These are phyloP conservation scores for Rosalia funebris DNA, from an alignment of 2,888 invertebrate species.

Conservation along the genomic window DNA sequence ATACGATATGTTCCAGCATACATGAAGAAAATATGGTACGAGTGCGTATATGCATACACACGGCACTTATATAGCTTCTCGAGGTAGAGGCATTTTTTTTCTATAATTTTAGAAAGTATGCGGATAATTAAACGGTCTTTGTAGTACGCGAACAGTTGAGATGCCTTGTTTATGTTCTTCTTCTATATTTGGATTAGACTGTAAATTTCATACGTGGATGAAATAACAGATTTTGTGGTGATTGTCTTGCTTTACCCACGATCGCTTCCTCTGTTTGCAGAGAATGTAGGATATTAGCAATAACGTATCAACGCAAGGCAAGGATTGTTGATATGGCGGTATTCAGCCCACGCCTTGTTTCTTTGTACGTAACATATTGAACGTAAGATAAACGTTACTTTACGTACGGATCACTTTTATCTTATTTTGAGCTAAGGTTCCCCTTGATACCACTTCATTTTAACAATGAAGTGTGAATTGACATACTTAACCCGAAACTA, in stretches of 20 bases:
- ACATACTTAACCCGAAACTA: too few species aligned
- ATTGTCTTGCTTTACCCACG: slow-evolving; percentile 26
- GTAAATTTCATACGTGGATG: slow-evolving; percentile 46
- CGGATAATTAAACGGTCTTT: slow-evolving; percentile 55
- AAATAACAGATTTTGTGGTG: slow-evolving; percentile 33
- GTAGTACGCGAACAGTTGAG: slow-evolving; percentile 45
- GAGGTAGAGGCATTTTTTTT: slow-evolving; percentile 37
- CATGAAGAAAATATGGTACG: slow-evolving; percentile 28
- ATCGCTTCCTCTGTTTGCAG: slow-evolving; percentile 18
- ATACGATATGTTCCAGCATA: slow-evolving; percentile 28
- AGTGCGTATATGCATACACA: slow-evolving; percentile 33
- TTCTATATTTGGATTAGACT: slow-evolving; percentile 52
- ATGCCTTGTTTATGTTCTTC: slow-evolving; percentile 41
- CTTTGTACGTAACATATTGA: too few species aligned
- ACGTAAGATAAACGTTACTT: too few species aligned
- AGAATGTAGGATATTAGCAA: too few species aligned
- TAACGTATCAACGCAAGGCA: too few species aligned
- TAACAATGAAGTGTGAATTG: too few species aligned
- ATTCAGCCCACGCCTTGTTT: too few species aligned
- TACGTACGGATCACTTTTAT: too few species aligned
- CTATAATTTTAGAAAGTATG: slow-evolving; percentile 54
- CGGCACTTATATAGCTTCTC: slow-evolving; percentile 40
- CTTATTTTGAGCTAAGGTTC: too few species aligned
- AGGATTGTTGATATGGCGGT: too few species aligned
- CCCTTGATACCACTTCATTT: too few species aligned